A percentile compares a stretch with the other conserved stretches of the same genome.
Evolutionary conservation across 2,888 invertebrate species (phyloP).

Genomic region (Watsonalla binaria): DNA sequence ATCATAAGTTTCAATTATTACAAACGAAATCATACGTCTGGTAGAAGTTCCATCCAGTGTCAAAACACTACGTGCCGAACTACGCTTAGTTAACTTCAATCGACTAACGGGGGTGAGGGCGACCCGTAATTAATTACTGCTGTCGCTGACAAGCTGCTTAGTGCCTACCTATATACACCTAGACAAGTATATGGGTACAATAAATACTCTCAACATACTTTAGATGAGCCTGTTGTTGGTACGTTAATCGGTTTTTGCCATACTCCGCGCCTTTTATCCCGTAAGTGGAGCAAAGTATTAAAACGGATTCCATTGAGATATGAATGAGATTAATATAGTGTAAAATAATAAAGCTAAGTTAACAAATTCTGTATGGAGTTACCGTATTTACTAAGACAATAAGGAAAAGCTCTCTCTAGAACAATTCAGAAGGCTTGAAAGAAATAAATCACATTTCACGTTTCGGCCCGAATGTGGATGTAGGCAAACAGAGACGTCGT

Average conservation of each 20-base stretch:
- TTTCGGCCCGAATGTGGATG: slow-evolving; percentile 24
- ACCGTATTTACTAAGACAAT: not conserved
- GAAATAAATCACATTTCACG: slow-evolving; percentile 39
- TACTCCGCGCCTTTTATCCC: too few species aligned
- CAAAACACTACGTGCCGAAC: slow-evolving; percentile 49
- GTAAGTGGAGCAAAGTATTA: too few species aligned
- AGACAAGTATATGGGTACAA: slow-evolving; percentile 13
- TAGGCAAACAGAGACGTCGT: slow-evolving; percentile 29
- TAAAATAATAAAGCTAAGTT: too few species aligned
- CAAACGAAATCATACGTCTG: not conserved
- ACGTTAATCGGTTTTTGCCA: not conserved
- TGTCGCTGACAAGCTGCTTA: slow-evolving; percentile 63
- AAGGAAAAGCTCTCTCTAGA: not conserved
- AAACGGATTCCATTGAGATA: too few species aligned
- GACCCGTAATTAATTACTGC: slow-evolving; percentile 71
- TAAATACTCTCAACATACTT: not conserved
- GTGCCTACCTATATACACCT: slow-evolving; percentile 52
- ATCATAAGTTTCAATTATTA: not conserved
- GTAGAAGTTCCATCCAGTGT: slow-evolving; percentile 36
- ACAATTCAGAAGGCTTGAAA: slow-evolving; percentile 8
- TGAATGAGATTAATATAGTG: too few species aligned
- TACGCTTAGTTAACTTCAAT: slow-evolving; percentile 65
- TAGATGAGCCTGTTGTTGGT: too few species aligned
- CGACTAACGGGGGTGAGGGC: slow-evolving; percentile 38
- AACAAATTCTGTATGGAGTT: too few species aligned